Evolutionary conservation across 2,113 vertebrate species (phyloP).

Genomic region (Oreochromis tanganicae): DNA sequence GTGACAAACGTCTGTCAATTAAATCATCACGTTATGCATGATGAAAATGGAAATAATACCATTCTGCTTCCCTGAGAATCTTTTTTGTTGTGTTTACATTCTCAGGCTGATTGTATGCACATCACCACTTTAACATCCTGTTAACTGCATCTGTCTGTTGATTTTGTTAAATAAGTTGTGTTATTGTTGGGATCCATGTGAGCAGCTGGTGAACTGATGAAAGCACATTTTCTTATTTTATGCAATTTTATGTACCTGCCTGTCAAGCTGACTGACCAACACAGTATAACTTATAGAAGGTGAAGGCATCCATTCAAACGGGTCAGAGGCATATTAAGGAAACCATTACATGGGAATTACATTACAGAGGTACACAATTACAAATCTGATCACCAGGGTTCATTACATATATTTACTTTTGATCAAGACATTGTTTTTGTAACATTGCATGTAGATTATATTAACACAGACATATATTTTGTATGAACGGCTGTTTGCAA

Average conservation of each 20-base stretch:
- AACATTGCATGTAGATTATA: background rate
- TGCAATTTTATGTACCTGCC: background rate
- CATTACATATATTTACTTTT: background rate
- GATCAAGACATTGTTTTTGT: background rate
- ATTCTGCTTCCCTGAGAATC: background rate
- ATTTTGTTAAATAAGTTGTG: background rate
- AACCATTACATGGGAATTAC: background rate
- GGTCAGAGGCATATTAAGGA: background rate
- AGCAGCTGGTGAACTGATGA: background rate
- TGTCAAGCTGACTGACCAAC: background rate
- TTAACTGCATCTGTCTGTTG: background rate
- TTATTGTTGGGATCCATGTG: background rate
- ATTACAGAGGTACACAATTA: background rate
- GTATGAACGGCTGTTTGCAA: accelerated
- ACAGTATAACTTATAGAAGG: background rate
- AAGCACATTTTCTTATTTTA: background rate
- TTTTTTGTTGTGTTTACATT: background rate
- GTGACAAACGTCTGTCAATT: accelerated
- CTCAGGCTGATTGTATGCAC: accelerated
- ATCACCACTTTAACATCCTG: background rate
- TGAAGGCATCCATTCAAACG: background rate
- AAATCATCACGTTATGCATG: background rate
- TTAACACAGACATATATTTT: background rate
- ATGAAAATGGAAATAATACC: background rate
- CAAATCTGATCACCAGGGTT: background rate